Percentiles rank a stretch among this genome's conserved stretches.
phyloP scores from a whole-genome alignment of 2,888 invertebrate species.

The Tenthredo livida region DNA sequence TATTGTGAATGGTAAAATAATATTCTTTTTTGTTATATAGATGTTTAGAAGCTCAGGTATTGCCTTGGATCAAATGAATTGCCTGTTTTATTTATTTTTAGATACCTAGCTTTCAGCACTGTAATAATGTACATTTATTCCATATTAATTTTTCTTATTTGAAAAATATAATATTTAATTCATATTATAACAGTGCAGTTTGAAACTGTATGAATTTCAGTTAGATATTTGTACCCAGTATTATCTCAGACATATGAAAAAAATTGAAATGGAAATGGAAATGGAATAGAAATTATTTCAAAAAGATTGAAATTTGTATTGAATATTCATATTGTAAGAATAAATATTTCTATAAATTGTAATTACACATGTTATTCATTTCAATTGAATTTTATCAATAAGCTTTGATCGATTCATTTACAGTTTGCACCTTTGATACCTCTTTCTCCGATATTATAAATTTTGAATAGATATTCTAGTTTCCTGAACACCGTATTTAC shows the following conservation, averaged over 20 bases:
- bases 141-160: conserved; percentile 48
- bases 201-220: neutral
- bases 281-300: conserved; percentile 18
- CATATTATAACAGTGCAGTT: conserved; percentile 16
- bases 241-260: conserved; percentile 25
- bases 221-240: conserved; percentile 27
- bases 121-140: conserved; percentile 55
- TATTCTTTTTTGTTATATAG: neutral
- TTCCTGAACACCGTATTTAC: conserved; percentile 62
- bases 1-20: neutral
- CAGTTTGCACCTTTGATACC: neutral
- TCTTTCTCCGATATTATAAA: neutral
- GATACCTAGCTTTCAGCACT: conserved; percentile 40
- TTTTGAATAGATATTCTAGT: conserved; percentile 59
- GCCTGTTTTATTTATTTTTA: conserved; percentile 20
- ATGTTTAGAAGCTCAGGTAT: conserved; percentile 1
- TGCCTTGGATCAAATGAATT: conserved; percentile 21
- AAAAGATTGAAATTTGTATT: conserved; percentile 68
- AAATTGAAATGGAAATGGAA: neutral
- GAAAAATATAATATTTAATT: conserved; percentile 53
- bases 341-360: conserved; percentile 74
- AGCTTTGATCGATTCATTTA: neutral
- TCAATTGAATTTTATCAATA: conserved; percentile 50
- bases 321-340: conserved; percentile 67
- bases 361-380: conserved; percentile 62